Evolutionary conservation across 92 coral and sea anemone genomes (phyloP).

Genomic region (Actinernus sp.): DNA sequence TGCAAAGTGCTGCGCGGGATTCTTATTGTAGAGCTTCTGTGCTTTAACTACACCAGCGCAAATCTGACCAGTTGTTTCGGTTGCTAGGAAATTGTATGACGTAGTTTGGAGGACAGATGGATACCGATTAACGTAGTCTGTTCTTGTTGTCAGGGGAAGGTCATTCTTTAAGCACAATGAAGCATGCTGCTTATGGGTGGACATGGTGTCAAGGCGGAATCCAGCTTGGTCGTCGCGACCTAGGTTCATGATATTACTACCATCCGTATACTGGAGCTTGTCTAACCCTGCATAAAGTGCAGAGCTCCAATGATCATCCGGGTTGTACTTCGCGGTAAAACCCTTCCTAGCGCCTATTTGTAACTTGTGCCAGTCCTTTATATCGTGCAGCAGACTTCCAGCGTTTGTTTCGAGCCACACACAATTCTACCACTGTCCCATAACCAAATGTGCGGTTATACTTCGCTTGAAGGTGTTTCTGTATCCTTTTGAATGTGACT

Average conservation of each 20-base stretch:
- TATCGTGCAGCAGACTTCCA: conserved; percentile 40
- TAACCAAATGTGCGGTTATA: conserved; percentile 45
- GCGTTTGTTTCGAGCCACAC: conserved; percentile 55
- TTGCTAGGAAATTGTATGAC: not conserved
- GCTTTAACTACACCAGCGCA: not conserved
- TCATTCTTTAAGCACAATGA: not conserved
- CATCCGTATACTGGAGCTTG: not conserved
- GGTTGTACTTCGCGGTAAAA: conserved; percentile 54
- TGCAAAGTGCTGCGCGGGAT: not conserved
- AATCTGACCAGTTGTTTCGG: not conserved
- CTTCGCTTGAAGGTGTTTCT: conserved; percentile 43
- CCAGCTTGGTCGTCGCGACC: not conserved
- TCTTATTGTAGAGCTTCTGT: not conserved
- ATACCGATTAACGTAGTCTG: not conserved
- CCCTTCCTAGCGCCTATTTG: conserved; percentile 54
- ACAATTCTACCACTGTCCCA: conserved; percentile 53
- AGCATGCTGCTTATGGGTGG: not conserved
- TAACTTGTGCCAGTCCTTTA: conserved; percentile 53
- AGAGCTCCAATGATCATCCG: conserved; percentile 52
- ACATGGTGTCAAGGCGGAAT: not conserved
- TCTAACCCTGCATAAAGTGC: not conserved
- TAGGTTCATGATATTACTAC: not conserved
- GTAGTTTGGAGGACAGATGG: not conserved
- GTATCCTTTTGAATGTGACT: conserved; percentile 36
- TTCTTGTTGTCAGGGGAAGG: not conserved